A percentile compares a stretch with the other conserved stretches of the same genome.
Conservation (phyloP, 2,113 vertebrate species). For the Prinia subflava region DNA sequence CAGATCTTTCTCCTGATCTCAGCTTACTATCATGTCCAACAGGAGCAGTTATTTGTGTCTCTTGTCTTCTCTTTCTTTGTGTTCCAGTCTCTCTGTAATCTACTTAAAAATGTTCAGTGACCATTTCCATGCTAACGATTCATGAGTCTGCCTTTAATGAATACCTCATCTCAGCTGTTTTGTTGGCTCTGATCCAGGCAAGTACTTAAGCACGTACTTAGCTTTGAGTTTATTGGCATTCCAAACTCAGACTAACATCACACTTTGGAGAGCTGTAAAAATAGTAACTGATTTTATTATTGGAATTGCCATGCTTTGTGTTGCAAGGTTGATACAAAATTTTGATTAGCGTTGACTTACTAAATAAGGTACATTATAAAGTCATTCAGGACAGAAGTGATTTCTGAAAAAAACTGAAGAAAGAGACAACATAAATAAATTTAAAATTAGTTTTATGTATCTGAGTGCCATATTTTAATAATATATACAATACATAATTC, state of each 20-base stretch:
- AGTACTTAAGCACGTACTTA: not conserved
- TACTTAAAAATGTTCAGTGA: not conserved
- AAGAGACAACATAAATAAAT: not conserved
- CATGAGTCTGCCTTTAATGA: not conserved
- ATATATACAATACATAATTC: not conserved
- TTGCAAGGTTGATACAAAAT: not conserved
- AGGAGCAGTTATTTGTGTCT: not conserved
- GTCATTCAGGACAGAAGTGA: not conserved
- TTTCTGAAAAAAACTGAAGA: constrained; percentile 5
- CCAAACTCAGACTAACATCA: not conserved
- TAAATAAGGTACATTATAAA: constrained; percentile 3
- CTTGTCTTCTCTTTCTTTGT: not conserved
- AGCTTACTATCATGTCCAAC: not conserved
- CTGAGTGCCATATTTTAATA: not conserved
- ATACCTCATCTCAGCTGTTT: not conserved
- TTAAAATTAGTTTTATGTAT: not conserved
- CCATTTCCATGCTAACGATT: not conserved
- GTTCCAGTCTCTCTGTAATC: not conserved
- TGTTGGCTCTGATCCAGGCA: not conserved
- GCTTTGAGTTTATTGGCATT: not conserved
- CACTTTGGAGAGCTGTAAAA: constrained; percentile 14
- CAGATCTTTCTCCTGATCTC: not conserved
- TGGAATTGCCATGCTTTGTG: constrained; percentile 10
- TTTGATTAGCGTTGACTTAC: not conserved
- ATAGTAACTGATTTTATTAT: constrained; percentile 22